phyloP scores from a whole-genome alignment of 2,797 vertebrate species.

The Tapirus indicus region DNA sequence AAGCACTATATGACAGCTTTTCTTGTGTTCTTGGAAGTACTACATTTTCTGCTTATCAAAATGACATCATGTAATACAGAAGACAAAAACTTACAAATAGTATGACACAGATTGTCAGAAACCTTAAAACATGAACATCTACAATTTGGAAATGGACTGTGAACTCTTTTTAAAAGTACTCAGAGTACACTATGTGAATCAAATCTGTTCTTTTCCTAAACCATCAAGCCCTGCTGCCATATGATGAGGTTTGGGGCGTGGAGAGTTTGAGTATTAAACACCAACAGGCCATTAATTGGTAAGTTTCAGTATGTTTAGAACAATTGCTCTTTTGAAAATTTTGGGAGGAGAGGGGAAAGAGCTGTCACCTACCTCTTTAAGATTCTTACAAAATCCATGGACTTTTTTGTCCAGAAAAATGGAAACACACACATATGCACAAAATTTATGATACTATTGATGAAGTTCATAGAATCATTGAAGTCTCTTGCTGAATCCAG shows the following conservation, averaged over 20 bases:
- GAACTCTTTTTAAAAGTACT: background rate
- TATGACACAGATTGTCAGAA: background rate
- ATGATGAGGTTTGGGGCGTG: background rate
- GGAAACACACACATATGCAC: background rate
- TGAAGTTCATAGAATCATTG: background rate
- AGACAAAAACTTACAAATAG: background rate
- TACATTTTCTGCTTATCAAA: background rate
- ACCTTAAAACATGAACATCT: background rate
- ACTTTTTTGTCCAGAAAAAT: background rate
- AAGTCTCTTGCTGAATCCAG: background rate
- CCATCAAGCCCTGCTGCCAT: background rate
- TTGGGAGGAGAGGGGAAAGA: background rate
- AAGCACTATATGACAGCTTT: background rate
- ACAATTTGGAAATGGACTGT: constrained; percentile 14
- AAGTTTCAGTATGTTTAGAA: background rate
- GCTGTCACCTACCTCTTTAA: background rate
- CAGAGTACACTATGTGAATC: background rate
- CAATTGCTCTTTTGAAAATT: background rate
- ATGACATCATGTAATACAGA: background rate
- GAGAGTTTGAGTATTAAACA: background rate
- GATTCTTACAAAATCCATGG: background rate
- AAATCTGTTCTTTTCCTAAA: background rate
- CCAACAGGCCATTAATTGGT: background rate
- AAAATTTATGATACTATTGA: background rate
- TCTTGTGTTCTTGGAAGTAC: background rate